Evolutionary conservation across 2,113 vertebrate genomes (phyloP).

Genomic region (Gadus chalcogrammus): DNA sequence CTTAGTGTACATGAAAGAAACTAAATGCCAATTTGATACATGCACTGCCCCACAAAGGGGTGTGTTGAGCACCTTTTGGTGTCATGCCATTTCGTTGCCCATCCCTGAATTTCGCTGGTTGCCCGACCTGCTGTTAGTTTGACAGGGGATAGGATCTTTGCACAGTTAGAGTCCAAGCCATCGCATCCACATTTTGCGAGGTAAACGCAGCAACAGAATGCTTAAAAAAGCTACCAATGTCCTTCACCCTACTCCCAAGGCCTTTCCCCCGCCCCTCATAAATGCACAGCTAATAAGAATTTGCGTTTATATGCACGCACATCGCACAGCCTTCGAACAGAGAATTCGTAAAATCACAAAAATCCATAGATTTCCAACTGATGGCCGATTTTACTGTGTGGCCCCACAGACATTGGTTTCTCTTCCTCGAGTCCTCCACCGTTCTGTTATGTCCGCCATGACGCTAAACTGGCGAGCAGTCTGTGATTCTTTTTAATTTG

Average conservation of each 20-base stretch:
- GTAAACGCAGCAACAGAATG: conserved; percentile 43
- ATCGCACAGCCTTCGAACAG: conserved; percentile 54
- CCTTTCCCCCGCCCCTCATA: conserved; percentile 40
- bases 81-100: conserved; percentile 14
- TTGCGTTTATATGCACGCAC: conserved; percentile 58
- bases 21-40: conserved; percentile 8
- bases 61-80: conserved; percentile 5
- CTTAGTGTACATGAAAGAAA: conserved; percentile 25
- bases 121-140: conserved; percentile 21
- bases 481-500: conserved; percentile 1
- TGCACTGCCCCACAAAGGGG: conserved; percentile 12
- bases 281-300: conserved; percentile 49
- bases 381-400: conserved; percentile 33
- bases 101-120: not conserved
- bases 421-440: conserved; percentile 21
- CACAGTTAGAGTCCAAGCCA: conserved; percentile 39
- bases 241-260: conserved; percentile 34
- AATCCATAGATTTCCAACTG: conserved; percentile 17
- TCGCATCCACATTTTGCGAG: conserved; percentile 48
- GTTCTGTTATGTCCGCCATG: conserved; percentile 39
- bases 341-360: conserved; percentile 7
- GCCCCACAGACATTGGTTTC: conserved; percentile 26
- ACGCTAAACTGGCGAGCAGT: conserved; percentile 53
- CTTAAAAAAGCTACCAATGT: conserved; percentile 33
- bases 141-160: conserved; percentile 12